A percentile compares a stretch with the other conserved stretches of the same genome.
Conservation (phyloP, 2,797 vertebrate species). For the Atherinosoma microstoma region DNA sequence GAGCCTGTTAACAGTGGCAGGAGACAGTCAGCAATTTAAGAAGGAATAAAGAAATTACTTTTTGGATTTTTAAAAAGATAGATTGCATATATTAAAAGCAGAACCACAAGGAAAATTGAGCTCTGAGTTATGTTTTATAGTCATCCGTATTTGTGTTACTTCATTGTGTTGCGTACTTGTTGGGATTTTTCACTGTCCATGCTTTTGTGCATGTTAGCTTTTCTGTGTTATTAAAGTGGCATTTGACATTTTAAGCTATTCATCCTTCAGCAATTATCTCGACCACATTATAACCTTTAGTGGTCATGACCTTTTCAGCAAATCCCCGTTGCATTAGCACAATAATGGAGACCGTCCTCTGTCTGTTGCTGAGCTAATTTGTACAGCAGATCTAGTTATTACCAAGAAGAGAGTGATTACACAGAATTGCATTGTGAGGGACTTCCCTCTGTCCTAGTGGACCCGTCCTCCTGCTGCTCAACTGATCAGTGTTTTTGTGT, state of each 20-base stretch:
- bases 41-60: too few relatives aligned
- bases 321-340: constrained; percentile 3
- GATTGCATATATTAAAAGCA: neutral
- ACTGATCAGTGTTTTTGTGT: constrained; percentile 31
- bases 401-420: neutral
- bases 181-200: neutral
- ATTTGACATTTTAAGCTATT: constrained; percentile 30
- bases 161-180: neutral
- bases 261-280: neutral
- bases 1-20: neutral
- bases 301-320: constrained; percentile 21
- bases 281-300: constrained; percentile 36
- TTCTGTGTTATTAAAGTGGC: neutral
- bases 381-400: neutral
- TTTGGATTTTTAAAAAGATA: neutral
- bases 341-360: neutral
- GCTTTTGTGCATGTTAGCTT: neutral
- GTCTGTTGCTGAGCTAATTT: neutral
- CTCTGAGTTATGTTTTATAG: neutral
- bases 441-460: constrained; percentile 1
- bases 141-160: neutral
- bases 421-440: constrained; percentile 21
- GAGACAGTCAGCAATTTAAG: neutral
- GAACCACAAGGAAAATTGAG: neutral
- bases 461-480: neutral